Evolutionary conservation across 2,113 vertebrate genomes (phyloP).

Genomic region (Accipiter virgatus): DNA sequence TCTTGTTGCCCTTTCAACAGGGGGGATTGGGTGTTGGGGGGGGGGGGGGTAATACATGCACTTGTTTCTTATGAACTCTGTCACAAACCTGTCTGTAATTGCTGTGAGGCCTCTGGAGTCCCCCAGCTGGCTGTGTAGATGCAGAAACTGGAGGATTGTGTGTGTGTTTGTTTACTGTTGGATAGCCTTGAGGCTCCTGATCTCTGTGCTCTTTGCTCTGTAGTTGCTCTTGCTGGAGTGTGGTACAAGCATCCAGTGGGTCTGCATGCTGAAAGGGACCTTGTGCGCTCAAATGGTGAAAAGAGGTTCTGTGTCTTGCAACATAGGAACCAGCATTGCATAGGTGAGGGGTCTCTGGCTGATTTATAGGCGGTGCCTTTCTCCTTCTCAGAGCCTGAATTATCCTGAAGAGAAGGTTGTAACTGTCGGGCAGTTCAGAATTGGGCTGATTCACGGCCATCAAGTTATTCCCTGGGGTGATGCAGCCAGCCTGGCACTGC

Average conservation of each 20-base stretch:
- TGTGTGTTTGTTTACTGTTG: neutral
- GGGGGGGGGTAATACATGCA: too few relatives aligned
- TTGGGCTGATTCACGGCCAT: constrained; percentile 92
- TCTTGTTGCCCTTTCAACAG: neutral
- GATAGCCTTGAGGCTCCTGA: neutral
- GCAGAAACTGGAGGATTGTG: neutral
- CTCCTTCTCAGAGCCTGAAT: constrained; percentile 82
- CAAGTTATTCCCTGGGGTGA: constrained; percentile 95
- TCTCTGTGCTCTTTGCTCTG: neutral
- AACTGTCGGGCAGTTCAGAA: constrained; percentile 90
- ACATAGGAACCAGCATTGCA: fast-evolving
- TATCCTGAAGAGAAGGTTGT: constrained; percentile 95
- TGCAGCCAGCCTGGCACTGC: constrained; percentile 86
- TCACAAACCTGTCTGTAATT: too few relatives aligned
- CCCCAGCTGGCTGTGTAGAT: neutral
- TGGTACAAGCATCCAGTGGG: neutral
- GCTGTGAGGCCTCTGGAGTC: neutral
- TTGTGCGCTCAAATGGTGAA: fast-evolving
- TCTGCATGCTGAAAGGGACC: fast-evolving
- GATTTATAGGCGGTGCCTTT: neutral
- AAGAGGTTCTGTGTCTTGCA: fast-evolving
- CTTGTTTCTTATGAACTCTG: neutral
- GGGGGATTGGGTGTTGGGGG: too few relatives aligned
- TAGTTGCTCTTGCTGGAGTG: neutral
- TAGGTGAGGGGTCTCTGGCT: neutral